Conservation (phyloP, 2,888 invertebrate species). For the Drosophila quinaria region DNA sequence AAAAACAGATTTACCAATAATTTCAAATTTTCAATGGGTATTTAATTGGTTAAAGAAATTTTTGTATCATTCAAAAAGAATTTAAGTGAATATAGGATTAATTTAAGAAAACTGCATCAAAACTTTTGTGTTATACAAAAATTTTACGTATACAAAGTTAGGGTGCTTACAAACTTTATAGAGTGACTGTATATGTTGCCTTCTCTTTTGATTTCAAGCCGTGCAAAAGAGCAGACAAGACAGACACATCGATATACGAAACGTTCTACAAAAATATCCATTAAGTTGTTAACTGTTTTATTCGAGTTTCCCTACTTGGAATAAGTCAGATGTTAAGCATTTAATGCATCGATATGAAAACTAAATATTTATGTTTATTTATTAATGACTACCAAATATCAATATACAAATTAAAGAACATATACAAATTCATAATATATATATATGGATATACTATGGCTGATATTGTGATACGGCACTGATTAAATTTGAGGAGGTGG, state of each 20-base stretch:
- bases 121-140: too few species aligned
- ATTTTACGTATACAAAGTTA: too few species aligned
- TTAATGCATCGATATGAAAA: constrained; percentile 33
- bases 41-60: too few species aligned
- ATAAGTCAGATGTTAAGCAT: constrained; percentile 2
- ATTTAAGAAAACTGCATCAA: too few species aligned
- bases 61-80: too few species aligned
- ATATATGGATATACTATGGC: constrained; percentile 69
- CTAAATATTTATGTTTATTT: constrained; percentile 62
- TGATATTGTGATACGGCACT: constrained; percentile 59
- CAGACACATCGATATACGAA: background rate
- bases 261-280: background rate
- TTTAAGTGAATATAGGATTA: too few species aligned
- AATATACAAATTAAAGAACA: constrained; percentile 80
- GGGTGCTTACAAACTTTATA: too few species aligned
- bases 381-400: constrained; percentile 78
- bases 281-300: background rate
- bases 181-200: too few species aligned
- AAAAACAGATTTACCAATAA: too few species aligned
- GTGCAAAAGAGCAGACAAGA: background rate
- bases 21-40: too few species aligned
- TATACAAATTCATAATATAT: constrained; percentile 72
- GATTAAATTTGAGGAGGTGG: constrained; percentile 32
- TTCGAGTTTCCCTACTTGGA: constrained; percentile 4
- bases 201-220: constrained; percentile 2